Conservation (phyloP, 2,113 vertebrate species). For the Balaeniceps rex region DNA sequence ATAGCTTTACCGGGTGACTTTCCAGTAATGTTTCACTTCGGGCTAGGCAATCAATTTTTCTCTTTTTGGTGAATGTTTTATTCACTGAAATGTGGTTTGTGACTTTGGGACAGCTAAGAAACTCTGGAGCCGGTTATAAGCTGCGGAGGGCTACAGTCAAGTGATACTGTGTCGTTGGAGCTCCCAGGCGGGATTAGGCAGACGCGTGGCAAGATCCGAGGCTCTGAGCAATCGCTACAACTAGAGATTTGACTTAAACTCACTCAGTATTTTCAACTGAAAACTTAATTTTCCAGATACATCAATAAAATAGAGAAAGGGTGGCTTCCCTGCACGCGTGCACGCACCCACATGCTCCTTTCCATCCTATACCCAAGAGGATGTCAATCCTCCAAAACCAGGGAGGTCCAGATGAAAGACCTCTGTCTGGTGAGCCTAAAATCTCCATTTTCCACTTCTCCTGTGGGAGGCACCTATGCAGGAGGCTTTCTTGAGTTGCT, state of each 20-base stretch:
- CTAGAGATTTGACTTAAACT: not conserved
- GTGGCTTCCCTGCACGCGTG: not conserved
- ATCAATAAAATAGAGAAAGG: not conserved
- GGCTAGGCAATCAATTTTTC: not conserved
- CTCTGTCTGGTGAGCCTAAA: not conserved
- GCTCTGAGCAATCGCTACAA: not conserved
- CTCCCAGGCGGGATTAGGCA: not conserved
- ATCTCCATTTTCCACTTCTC: not conserved
- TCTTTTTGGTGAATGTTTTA: not conserved
- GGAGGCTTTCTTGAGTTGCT: not conserved
- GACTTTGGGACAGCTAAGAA: not conserved
- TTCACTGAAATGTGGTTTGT: not conserved
- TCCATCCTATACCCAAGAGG: not conserved
- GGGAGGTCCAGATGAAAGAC: not conserved
- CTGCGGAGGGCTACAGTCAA: not conserved
- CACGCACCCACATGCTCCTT: fast-evolving
- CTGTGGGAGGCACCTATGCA: not conserved
- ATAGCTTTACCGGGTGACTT: not conserved
- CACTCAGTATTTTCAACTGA: not conserved
- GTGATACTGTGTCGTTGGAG: not conserved
- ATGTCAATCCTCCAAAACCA: not conserved
- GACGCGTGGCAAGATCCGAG: fast-evolving
- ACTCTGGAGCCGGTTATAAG: not conserved
- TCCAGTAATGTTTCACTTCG: not conserved
- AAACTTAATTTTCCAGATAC: not conserved